Conservation (phyloP, 2,888 invertebrate genomes). For the Tenodera sinensis region DNA sequence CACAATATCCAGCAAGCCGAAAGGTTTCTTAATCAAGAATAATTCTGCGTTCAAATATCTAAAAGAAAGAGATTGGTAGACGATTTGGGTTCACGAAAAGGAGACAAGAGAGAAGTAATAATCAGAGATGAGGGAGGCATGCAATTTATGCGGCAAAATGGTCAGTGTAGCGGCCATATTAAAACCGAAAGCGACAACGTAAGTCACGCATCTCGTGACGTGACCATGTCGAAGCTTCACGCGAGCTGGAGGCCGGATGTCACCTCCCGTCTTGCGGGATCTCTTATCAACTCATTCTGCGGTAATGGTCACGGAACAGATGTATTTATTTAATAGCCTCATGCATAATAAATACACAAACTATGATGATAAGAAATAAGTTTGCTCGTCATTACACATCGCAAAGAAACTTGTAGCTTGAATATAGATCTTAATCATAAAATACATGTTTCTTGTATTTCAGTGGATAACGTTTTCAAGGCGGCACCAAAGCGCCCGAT, state of each 20-base stretch:
- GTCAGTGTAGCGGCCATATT: neutral
- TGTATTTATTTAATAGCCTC: neutral
- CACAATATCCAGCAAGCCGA: too few species aligned
- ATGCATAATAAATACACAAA: neutral
- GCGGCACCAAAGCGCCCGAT: too few species aligned
- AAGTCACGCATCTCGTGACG: neutral
- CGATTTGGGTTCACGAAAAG: neutral
- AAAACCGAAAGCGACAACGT: neutral
- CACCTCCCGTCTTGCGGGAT: neutral
- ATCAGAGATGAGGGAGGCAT: neutral
- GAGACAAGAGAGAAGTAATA: neutral
- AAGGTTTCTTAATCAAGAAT: neutral
- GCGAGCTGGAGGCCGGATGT: neutral
- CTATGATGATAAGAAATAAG: neutral
- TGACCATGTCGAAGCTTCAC: neutral
- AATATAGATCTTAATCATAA: too few species aligned
- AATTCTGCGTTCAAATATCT: neutral
- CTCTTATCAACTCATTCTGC: neutral
- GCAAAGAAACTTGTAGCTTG: too few species aligned
- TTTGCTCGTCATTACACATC: neutral
- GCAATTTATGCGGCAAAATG: neutral
- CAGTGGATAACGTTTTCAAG: too few species aligned
- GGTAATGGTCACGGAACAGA: neutral
- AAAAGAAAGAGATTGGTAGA: neutral
- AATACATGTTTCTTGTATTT: too few species aligned